Base-by-base conservation (phyloP, 2,888 invertebrate species). In the Eilema sororculum region DNA sequence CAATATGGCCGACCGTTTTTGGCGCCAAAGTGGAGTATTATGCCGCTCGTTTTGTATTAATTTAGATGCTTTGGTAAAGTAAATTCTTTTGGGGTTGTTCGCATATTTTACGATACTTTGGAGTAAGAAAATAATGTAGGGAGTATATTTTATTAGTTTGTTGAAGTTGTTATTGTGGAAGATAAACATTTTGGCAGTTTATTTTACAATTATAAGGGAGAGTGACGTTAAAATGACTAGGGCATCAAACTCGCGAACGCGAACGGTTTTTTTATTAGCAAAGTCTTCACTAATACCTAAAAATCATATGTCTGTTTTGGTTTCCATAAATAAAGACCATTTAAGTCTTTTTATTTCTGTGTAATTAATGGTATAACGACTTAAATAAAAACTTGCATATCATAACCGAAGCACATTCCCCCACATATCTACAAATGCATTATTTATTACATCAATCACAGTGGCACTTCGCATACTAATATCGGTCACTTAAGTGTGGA, bases 1-100 rank as follows among this genome's bases (percentile, higher is more conserved):
- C 82, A 82, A 83, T 83, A 81, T 81, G 81, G 74, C 82, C 28
- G 80, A 61, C 28, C 65, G 62, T 72, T 78, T 81, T 81, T 81
- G 80, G 76, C 70, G 78, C 78, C 76, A 78, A 82, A 82, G 73
- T 74, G 75, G 67, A 65, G 71, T 74, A 77, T 79, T 82, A 82
- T 72, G 71, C 78, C 72, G 67, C 65, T 76, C 65, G 74, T 77
- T 79, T 79, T 64, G 65, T 75, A 80, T 76, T 82, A 82, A 81
- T 76, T 78, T 65, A 25, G 72, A 66, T 74, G 76, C 75, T 77
- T 68, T 71, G 65, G 22, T 67, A 62, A 67, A 75, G 70, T 62
- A 67, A 75, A 77, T 79, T 73, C 64, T 65, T 57, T 65, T 24
- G 52, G 33, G 20, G 33, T 33, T 16, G 62, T 16, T 62, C 37